Evolutionary conservation across 1,140 invertebrate species (phyloP).

Genomic region (Macrocentrus cingulum): DNA sequence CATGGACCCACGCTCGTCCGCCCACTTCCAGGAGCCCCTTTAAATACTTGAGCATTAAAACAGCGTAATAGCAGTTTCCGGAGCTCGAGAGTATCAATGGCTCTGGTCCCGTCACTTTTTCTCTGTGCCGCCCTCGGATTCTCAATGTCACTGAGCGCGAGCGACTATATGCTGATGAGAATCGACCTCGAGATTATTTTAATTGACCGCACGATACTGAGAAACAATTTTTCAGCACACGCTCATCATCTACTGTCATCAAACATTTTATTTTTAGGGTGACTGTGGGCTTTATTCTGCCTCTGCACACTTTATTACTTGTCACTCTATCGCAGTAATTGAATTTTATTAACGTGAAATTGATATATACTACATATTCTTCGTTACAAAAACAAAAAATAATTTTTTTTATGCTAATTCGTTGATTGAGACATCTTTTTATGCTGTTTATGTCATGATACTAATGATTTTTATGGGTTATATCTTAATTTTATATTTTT

Average conservation of each 20-base stretch:
- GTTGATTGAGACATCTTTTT: too few species aligned
- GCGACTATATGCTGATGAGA: conserved; percentile 41
- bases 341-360: conserved; percentile 23
- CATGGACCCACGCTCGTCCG: conserved; percentile 31
- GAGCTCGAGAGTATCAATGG: conserved; percentile 46
- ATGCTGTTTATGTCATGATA: too few species aligned
- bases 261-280: too few species aligned
- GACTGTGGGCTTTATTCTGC: conserved; percentile 6
- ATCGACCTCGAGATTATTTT: conserved; percentile 43
- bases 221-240: conserved; percentile 45
- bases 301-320: background rate
- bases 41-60: conserved; percentile 51
- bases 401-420: too few species aligned
- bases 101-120: background rate
- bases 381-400: too few species aligned
- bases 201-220: conserved; percentile 46
- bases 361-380: too few species aligned
- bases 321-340: conserved; percentile 15
- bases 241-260: conserved; percentile 37
- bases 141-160: conserved; percentile 4
- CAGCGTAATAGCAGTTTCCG: conserved; percentile 51
- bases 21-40: conserved; percentile 48
- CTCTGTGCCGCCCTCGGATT: conserved; percentile 25
- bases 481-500: too few species aligned
- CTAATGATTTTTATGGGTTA: too few species aligned